Conservation (phyloP, 2,113 vertebrate species). For the Pollachius pollachius region DNA sequence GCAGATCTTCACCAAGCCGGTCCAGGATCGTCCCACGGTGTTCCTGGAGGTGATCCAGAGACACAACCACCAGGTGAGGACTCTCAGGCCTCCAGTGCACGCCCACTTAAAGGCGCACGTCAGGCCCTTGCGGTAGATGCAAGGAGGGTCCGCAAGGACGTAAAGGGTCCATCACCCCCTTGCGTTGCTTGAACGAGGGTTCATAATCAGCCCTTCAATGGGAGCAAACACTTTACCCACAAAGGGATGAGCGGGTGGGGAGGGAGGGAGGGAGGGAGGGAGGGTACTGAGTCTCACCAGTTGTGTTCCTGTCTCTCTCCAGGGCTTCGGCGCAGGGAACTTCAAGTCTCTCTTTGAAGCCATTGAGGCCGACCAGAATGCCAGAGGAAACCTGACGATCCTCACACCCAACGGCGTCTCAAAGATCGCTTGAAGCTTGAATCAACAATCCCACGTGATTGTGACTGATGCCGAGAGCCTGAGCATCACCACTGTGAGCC, state of each 20-base stretch:
- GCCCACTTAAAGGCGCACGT: too few relatives aligned
- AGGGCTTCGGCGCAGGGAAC: slow-evolving; percentile 97
- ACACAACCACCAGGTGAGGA: slow-evolving; percentile 90
- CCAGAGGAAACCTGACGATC: slow-evolving; percentile 88
- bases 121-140: too few relatives aligned
- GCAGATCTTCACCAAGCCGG: slow-evolving; percentile 95
- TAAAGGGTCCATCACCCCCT: too few relatives aligned
- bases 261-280: too few relatives aligned
- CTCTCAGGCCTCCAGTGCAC: too few relatives aligned
- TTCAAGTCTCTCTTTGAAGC: slow-evolving; percentile 96
- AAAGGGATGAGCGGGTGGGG: too few relatives aligned
- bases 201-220: too few relatives aligned
- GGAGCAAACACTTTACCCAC: too few relatives aligned
- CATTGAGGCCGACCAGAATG: slow-evolving; percentile 86
- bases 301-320: not conserved
- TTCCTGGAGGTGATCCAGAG: slow-evolving; percentile 96
- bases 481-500: too few relatives aligned
- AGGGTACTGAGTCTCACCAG: not conserved
- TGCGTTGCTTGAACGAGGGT: too few relatives aligned
- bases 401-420: slow-evolving; percentile 73
- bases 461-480: too few relatives aligned
- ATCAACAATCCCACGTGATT: not conserved
- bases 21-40: slow-evolving; percentile 95
- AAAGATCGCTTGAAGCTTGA: slow-evolving; percentile 59
- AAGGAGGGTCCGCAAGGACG: too few relatives aligned